A percentile compares a stretch with the other conserved stretches of the same genome.
Conservation (phyloP, 2,113 vertebrate genomes). For the Microtus richardsoni region DNA sequence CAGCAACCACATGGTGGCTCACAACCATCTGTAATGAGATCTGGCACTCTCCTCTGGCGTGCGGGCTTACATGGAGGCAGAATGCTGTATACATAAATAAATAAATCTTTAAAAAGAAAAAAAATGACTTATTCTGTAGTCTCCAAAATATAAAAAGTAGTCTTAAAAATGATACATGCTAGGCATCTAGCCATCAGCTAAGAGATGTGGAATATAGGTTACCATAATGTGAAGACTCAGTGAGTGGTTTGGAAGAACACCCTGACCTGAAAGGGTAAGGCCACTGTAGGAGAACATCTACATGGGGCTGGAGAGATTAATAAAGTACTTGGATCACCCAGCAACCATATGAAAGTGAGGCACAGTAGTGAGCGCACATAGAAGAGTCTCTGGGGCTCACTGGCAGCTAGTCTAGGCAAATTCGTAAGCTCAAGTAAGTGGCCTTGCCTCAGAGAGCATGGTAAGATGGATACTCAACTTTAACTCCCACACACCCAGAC, state of each 20-base stretch:
- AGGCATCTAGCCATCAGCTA: not conserved
- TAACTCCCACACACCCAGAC: not conserved
- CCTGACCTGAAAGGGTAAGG: not conserved
- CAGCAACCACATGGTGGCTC: too few relatives aligned
- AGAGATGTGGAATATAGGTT: not conserved
- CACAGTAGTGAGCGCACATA: not conserved
- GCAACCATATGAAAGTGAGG: not conserved
- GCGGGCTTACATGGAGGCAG: too few relatives aligned
- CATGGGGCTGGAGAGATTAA: not conserved
- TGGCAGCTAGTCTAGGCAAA: not conserved
- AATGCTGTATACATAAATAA: too few relatives aligned
- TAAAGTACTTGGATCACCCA: not conserved
- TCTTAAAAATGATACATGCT: slow-evolving; percentile 12
- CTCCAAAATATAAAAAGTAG: slow-evolving; percentile 36
- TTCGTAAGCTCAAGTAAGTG: not conserved
- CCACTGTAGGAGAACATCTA: not conserved
- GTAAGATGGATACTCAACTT: not conserved
- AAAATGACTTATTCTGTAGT: not conserved
- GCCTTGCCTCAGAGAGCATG: not conserved
- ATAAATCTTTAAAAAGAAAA: too few relatives aligned
- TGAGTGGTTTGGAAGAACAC: slow-evolving; percentile 8
- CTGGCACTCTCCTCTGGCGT: too few relatives aligned
- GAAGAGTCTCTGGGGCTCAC: not conserved
- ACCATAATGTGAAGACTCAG: not conserved
- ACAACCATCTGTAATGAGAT: too few relatives aligned